A percentile compares a stretch with the other conserved stretches of the same genome.
Evolutionary conservation across 2,888 invertebrate genomes (phyloP).

Genomic region (Phortica magna): DNA sequence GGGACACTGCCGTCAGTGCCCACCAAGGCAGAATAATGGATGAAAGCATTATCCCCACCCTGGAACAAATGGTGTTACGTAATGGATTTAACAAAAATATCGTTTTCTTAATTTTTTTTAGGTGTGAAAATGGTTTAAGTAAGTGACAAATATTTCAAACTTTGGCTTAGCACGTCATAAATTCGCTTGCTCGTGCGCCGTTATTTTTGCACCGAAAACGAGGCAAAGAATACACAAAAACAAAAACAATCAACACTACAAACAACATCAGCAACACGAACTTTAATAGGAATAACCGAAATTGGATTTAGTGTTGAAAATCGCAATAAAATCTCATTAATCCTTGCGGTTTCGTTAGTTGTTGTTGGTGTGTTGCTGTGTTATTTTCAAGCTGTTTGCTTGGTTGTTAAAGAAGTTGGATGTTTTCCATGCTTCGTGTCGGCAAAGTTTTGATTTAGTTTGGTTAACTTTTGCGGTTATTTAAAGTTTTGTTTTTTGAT

Average conservation of each 20-base stretch:
- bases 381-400: not conserved
- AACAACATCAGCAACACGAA: slow-evolving; percentile 1
- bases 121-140: not conserved
- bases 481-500: slow-evolving; percentile 25
- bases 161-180: slow-evolving; percentile 10
- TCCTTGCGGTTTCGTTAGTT: slow-evolving; percentile 17
- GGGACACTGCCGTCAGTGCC: no score
- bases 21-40: no score
- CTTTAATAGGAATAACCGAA: not conserved
- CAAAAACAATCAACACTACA: not conserved
- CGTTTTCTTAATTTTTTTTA: no score
- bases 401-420: not conserved
- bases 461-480: slow-evolving; percentile 25
- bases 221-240: no score
- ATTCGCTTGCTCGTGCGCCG: not conserved
- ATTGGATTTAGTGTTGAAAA: slow-evolving; percentile 20
- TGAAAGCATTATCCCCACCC: no score
- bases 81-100: no score
- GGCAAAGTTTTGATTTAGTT: slow-evolving; percentile 32
- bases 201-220: not conserved
- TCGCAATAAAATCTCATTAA: slow-evolving; percentile 28
- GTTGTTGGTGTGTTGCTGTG: not conserved
- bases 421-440: slow-evolving; percentile 6
- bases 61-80: no score
- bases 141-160: slow-evolving; percentile 28